A percentile compares a stretch with the other conserved stretches of the same genome.
Conservation (phyloP, 1,140 invertebrate species). For the Drosophila chauvacae region DNA sequence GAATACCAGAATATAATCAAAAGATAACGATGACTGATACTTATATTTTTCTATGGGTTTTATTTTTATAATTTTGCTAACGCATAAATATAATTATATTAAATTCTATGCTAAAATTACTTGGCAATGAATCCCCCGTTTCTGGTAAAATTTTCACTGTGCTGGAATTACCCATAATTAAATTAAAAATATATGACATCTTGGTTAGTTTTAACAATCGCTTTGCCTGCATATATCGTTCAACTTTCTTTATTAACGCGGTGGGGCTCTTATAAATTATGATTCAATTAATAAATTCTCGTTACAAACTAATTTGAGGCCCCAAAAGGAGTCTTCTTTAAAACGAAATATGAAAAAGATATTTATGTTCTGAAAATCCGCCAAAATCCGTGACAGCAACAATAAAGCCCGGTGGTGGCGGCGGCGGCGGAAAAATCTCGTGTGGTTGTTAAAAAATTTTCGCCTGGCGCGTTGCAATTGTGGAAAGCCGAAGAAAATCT, state of each 20-base stretch:
- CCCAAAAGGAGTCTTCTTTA: conserved; percentile 22
- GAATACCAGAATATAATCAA: conserved; percentile 1
- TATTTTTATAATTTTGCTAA: not conserved
- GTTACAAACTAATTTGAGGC: conserved; percentile 61
- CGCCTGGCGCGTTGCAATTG: conserved; percentile 50
- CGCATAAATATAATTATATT: not conserved
- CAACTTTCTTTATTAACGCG: conserved; percentile 8
- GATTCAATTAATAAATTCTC: conserved; percentile 73
- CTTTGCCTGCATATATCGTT: not conserved
- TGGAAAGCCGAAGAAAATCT: conserved; percentile 26
- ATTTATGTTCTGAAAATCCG: conserved; percentile 69
- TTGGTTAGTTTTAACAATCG: not conserved
- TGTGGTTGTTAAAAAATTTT: conserved; percentile 67
- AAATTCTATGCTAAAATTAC: not conserved
- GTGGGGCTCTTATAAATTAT: conserved; percentile 47
- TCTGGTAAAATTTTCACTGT: not conserved
- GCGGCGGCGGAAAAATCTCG: conserved; percentile 54
- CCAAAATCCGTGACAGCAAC: conserved; percentile 52
- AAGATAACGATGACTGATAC: not conserved
- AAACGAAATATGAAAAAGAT: conserved; percentile 41
- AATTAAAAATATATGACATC: not conserved
- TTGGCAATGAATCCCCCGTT: not conserved
- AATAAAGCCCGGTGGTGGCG: conserved; percentile 58
- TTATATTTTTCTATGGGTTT: not conserved
- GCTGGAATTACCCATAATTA: not conserved